Conservation (phyloP, 2,888 invertebrate species). For the Parnassius mnemosyne region DNA sequence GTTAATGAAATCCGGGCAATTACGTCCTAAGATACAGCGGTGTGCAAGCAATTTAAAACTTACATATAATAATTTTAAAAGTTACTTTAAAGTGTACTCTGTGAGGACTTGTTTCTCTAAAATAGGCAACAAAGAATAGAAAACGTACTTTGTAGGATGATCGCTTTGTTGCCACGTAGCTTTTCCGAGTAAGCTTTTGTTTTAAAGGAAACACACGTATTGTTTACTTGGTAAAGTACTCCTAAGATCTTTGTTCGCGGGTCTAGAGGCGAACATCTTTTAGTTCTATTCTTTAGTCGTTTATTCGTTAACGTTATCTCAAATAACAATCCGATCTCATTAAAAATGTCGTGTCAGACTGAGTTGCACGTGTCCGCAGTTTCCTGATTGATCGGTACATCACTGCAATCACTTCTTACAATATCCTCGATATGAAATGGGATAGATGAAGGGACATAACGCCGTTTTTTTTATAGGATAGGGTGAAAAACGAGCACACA, state of each 20-base stretch:
- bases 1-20: conserved; percentile 25
- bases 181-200: conserved; percentile 1
- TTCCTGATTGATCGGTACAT: too few species aligned
- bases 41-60: conserved; percentile 5
- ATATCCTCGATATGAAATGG: too few species aligned
- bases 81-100: not conserved
- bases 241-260: conserved; percentile 14
- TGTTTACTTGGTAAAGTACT: conserved; percentile 4
- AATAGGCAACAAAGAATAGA: conserved; percentile 3
- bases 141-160: conserved; percentile 19
- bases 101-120: conserved; percentile 3
- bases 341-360: not conserved
- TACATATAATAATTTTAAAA: not conserved
- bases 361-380: too few species aligned
- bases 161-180: conserved; percentile 7
- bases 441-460: too few species aligned
- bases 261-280: conserved; percentile 3
- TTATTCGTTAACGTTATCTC: conserved; percentile 9
- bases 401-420: too few species aligned
- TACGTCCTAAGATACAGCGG: conserved; percentile 6
- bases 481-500: too few species aligned
- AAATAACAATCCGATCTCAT: conserved; percentile 2
- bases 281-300: not conserved
- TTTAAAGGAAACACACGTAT: conserved; percentile 1
- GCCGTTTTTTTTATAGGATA: too few species aligned